phyloP scores from a whole-genome alignment of 2,113 vertebrate genomes.

The Cyphomyrus discorhynchus region DNA sequence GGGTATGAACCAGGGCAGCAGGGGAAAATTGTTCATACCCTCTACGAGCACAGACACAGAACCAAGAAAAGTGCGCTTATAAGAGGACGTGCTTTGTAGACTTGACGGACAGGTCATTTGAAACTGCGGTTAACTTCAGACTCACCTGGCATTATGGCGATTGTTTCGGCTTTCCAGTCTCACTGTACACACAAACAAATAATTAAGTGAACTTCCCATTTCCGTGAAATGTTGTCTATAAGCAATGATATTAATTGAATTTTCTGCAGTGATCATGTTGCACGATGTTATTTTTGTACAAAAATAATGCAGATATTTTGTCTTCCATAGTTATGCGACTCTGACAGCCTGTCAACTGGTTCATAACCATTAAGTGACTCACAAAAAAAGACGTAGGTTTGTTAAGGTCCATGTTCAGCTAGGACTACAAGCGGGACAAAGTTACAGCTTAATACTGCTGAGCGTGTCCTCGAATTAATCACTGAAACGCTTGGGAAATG shows the following conservation, averaged over 20 bases:
- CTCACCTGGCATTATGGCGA: constrained; percentile 19
- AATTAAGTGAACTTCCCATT: not conserved
- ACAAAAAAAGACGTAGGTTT: not conserved
- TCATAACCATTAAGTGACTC: not conserved
- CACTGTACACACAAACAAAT: not conserved
- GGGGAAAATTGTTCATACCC: constrained; percentile 89
- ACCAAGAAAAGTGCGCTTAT: not conserved
- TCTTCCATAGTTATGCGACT: not conserved
- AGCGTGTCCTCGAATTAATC: not conserved
- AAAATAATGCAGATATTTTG: not conserved
- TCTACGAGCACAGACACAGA: constrained; percentile 56
- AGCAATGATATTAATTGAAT: not conserved
- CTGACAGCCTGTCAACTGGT: not conserved
- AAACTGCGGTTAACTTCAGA: not conserved
- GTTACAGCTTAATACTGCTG: not conserved
- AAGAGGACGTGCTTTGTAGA: not conserved
- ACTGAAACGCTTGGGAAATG: not conserved
- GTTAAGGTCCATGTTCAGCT: not conserved
- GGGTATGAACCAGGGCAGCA: constrained; percentile 87
- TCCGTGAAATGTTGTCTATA: not conserved
- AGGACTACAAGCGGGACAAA: not conserved
- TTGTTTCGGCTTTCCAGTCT: not conserved
- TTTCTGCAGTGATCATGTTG: not conserved
- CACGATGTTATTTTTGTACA: not conserved
- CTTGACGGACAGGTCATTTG: not conserved